Evolutionary conservation across 2,888 invertebrate species (phyloP), one percentile per base, ranked within the genome.

Genomic region (Orthosia cruda): DNA sequence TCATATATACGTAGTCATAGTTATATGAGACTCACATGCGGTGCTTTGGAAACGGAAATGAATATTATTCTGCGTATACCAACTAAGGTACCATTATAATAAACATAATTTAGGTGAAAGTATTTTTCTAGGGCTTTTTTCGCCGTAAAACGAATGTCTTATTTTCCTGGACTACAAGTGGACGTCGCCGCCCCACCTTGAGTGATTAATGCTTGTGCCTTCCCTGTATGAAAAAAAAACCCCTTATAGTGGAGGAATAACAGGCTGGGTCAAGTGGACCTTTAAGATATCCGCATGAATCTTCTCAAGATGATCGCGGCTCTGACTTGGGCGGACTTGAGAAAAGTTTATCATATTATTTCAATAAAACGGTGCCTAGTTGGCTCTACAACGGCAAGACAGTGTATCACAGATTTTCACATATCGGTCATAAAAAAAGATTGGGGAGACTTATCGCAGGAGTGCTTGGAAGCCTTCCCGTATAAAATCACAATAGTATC

Each of bases 31-130:
- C 32, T 0, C 55, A 49, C 49, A 55, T 13, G 62, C 11, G 64
- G 40, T 57, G 18, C 54, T 77, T 54, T 20, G 54, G 49, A 15
- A 62, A 50, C 59, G 78, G 78, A 82, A 77, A 80, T 66, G 16
- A 80, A 77, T 61, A 81, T 32, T 77, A 20, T 16, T 49, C 15
- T 47, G 26, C 18, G 50, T 32, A 32, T 32, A 32, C 26, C 26
- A 50, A 76, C 40, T 55, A 68, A 50, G 59, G 54, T 32, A 40
- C 40, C 40, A 40, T 9, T 1, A 9, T 9, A 40, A 9, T 40
- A 40, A 40, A 40, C 40, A 40, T 40, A 40, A 40, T 40, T 40
- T 9, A 7, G 40, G 40, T 9, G 40, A 40, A 32, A 40, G 40
- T 40, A 40, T 1, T 40, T 40, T 40, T 40, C 40, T 40, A 9